phyloP scores from a whole-genome alignment of 2,888 invertebrate genomes.

The Amphimallon solstitiale region DNA sequence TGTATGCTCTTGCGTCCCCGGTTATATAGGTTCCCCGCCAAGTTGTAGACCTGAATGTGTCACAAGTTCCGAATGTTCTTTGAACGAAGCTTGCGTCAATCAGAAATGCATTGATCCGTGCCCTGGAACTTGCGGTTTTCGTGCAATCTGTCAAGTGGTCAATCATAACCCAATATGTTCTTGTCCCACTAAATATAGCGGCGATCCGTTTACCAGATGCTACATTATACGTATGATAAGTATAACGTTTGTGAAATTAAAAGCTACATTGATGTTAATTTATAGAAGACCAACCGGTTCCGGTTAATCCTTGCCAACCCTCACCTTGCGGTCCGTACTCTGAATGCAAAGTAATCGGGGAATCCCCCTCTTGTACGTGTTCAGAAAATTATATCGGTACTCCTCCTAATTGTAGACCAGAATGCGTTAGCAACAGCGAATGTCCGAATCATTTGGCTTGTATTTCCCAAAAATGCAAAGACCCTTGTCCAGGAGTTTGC shows the following conservation, averaged over 20 bases:
- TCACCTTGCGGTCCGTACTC: constrained; percentile 78
- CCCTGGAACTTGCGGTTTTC: constrained; percentile 67
- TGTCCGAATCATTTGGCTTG: constrained; percentile 77
- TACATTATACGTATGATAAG: constrained; percentile 39
- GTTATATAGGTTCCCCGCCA: constrained; percentile 66
- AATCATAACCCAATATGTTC: constrained; percentile 71
- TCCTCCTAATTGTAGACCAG: constrained; percentile 78
- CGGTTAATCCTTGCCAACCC: constrained; percentile 72
- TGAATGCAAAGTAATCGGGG: constrained; percentile 66
- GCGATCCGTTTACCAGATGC: constrained; percentile 72
- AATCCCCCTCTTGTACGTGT: constrained; percentile 71
- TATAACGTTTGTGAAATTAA: not conserved
- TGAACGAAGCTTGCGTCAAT: constrained; percentile 67
- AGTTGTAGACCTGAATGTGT: constrained; percentile 66
- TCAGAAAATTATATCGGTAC: constrained; percentile 70
- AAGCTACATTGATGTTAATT: constrained; percentile 7
- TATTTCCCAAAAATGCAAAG: constrained; percentile 78
- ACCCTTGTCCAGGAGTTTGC: constrained; percentile 81
- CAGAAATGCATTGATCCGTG: constrained; percentile 68
- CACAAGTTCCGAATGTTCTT: constrained; percentile 67
- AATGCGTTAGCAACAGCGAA: constrained; percentile 78
- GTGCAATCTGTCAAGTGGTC: constrained; percentile 66
- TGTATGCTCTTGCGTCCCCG: constrained; percentile 65
- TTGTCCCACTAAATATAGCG: constrained; percentile 65
- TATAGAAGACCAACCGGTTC: constrained; percentile 41